Conservation (phyloP, 2,888 invertebrate species). For the Cheilosia pagana region DNA sequence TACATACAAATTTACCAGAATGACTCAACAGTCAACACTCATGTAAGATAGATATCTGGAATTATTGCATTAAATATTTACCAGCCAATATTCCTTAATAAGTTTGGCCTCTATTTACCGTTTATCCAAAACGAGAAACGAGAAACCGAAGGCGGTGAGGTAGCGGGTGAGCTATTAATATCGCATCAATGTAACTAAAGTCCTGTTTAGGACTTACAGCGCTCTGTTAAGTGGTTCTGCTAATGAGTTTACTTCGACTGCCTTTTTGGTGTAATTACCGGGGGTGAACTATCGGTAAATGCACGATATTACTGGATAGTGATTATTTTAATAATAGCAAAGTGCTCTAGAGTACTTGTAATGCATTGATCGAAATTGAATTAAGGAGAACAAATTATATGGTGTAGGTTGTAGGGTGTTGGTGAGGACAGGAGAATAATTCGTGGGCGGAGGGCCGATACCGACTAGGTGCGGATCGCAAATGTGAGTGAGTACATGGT, state of each 20-base stretch:
- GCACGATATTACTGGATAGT: constrained; percentile 64
- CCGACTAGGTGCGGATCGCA: too few relatives aligned
- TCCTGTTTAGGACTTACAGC: constrained; percentile 66
- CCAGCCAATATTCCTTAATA: constrained; percentile 58
- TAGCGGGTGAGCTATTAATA: constrained; percentile 58
- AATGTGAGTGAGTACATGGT: too few relatives aligned
- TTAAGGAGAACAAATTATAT: constrained; percentile 47
- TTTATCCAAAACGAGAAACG: constrained; percentile 45
- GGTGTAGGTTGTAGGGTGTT: neutral
- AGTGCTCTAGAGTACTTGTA: constrained; percentile 32
- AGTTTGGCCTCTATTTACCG: constrained; percentile 15
- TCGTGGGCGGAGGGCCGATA: neutral
- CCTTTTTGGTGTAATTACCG: constrained; percentile 66
- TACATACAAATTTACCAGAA: neutral
- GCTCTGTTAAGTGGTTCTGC: constrained; percentile 64
- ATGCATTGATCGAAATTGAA: constrained; percentile 71
- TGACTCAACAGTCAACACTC: constrained; percentile 14
- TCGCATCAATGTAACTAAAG: constrained; percentile 71
- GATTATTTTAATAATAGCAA: constrained; percentile 68
- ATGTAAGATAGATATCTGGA: constrained; percentile 51
- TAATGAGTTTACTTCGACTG: constrained; percentile 70
- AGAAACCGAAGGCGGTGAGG: too few relatives aligned
- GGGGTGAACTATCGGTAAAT: constrained; percentile 66
- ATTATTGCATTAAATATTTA: constrained; percentile 67
- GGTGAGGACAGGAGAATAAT: neutral